phyloP scores from a whole-genome alignment of 2,113 vertebrate genomes.

The Apeltes quadracus region DNA sequence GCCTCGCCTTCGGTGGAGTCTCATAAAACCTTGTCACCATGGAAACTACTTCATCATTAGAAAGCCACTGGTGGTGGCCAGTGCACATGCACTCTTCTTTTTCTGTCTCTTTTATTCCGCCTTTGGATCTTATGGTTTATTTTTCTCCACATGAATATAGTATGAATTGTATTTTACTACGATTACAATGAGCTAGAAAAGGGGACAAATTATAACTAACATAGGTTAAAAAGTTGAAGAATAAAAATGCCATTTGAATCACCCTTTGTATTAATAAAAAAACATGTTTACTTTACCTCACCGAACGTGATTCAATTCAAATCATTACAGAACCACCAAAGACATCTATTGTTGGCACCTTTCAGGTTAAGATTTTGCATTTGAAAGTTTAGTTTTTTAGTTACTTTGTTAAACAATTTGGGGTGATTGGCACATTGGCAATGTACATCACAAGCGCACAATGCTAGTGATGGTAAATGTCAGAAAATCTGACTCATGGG shows the following conservation, averaged over 20 bases:
- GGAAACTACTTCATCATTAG: conserved; percentile 75
- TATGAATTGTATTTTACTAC: conserved; percentile 24
- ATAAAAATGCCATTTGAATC: conserved; percentile 3
- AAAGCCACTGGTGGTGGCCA: conserved; percentile 67
- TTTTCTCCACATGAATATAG: conserved; percentile 28
- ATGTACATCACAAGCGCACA: background rate
- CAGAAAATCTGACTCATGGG: conserved; percentile 10
- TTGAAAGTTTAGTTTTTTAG: background rate
- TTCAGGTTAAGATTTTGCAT: conserved; percentile 15
- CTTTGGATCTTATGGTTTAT: conserved; percentile 30
- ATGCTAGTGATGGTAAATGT: background rate
- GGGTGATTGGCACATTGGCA: background rate
- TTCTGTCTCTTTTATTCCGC: conserved; percentile 52
- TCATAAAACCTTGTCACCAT: conserved; percentile 75
- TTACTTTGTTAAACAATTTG: background rate
- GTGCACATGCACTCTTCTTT: conserved; percentile 50
- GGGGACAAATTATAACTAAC: conserved; percentile 27
- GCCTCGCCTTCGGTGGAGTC: conserved; percentile 64
- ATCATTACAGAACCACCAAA: background rate
- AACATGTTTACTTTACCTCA: background rate
- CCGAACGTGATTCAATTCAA: conserved; percentile 6
- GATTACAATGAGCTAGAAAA: conserved; percentile 26
- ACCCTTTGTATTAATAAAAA: conserved; percentile 23
- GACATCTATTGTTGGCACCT: background rate
- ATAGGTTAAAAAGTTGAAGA: conserved; percentile 24